phyloP scores from a whole-genome alignment of 2,797 vertebrate genomes.

The Eurystomus glaucurus region DNA sequence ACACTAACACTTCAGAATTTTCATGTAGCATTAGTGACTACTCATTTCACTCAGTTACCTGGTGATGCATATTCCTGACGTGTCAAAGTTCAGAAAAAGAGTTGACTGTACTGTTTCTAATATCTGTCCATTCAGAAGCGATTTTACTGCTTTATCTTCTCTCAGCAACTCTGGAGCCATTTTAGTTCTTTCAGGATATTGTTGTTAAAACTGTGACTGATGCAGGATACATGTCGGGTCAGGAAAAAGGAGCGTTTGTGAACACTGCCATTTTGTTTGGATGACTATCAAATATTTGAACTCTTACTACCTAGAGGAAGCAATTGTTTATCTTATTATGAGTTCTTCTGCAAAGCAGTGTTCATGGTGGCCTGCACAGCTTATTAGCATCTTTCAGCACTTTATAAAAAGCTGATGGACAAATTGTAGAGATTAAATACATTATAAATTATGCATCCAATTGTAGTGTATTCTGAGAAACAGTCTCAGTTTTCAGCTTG shows the following conservation, averaged over 20 bases:
- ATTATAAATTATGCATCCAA: neutral
- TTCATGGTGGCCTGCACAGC: neutral
- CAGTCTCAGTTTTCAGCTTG: neutral
- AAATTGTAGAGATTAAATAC: neutral
- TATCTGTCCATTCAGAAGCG: neutral
- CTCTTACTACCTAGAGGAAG: neutral
- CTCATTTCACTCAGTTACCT: neutral
- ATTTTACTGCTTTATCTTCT: neutral
- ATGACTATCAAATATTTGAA: neutral
- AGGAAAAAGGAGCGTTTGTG: neutral
- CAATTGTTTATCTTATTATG: neutral
- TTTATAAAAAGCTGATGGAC: neutral
- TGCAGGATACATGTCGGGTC: neutral
- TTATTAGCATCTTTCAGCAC: rapidly evolving
- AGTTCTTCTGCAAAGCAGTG: rapidly evolving
- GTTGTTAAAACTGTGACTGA: neutral
- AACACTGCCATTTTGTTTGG: neutral
- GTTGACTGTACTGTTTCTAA: neutral
- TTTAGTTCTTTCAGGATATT: neutral
- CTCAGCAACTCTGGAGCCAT: neutral
- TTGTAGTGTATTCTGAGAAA: neutral
- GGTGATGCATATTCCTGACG: neutral
- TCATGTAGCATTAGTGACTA: neutral
- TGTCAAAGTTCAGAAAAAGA: neutral
- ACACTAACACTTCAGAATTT: neutral